These are phyloP conservation scores for Thymelicus sylvestris DNA, from an alignment of 2,888 invertebrate genomes.

Conservation along the genomic window DNA sequence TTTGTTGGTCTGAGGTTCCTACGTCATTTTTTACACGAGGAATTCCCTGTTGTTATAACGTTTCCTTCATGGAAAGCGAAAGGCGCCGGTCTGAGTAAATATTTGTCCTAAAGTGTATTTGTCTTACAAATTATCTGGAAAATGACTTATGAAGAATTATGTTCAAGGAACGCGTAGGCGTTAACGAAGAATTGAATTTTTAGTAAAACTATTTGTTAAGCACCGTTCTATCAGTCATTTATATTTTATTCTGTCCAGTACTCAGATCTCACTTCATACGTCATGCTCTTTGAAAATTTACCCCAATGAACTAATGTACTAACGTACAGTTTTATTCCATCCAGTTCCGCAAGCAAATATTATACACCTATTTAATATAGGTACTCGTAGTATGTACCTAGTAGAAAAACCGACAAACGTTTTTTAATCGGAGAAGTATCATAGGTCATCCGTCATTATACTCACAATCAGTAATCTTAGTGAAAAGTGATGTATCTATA, in stretches of 20 bases:
- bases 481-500: conserved; percentile 35
- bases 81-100: conserved; percentile 30
- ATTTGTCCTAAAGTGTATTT: conserved; percentile 25
- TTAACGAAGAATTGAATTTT: too few relatives aligned
- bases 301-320: too few relatives aligned
- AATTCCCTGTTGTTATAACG: conserved; percentile 65
- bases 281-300: too few relatives aligned
- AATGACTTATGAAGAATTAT: background rate
- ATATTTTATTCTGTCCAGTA: too few relatives aligned
- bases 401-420: background rate
- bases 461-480: conserved; percentile 38
- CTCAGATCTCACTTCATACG: too few relatives aligned
- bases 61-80: conserved; percentile 32
- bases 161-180: too few relatives aligned
- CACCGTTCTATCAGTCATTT: too few relatives aligned
- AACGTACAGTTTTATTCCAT: too few relatives aligned
- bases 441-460: conserved; percentile 36
- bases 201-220: too few relatives aligned
- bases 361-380: too few relatives aligned
- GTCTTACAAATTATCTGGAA: conserved; percentile 29
- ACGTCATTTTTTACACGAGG: conserved; percentile 58
- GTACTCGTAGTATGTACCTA: too few relatives aligned
- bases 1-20: conserved; percentile 63
- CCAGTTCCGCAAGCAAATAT: too few relatives aligned
- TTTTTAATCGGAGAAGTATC: conserved; percentile 23